Percentiles rank a stretch among this genome's conserved stretches.
Conservation (phyloP, 2,113 vertebrate genomes). For the Alaudala cheleensis region DNA sequence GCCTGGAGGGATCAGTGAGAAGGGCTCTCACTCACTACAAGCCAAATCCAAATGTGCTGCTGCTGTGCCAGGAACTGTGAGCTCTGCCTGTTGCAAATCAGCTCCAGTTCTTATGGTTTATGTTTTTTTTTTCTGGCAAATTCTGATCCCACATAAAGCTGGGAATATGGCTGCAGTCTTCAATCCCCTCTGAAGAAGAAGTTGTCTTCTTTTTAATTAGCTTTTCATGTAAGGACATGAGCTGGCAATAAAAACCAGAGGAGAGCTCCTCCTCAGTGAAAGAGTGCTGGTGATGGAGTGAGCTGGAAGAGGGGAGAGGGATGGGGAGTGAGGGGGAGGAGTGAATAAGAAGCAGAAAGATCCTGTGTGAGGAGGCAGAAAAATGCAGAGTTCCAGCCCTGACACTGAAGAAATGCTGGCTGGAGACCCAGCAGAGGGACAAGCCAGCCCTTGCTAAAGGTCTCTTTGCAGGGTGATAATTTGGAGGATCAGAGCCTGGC, state of each 20-base stretch:
- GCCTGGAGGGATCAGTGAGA: not conserved
- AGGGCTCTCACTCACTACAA: not conserved
- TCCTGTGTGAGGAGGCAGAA: not conserved
- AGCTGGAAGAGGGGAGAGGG: not conserved
- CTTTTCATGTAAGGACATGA: not conserved
- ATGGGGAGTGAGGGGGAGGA: not conserved
- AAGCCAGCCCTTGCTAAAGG: conserved; percentile 15
- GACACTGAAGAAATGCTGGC: not conserved
- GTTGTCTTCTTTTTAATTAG: not conserved
- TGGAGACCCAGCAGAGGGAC: not conserved
- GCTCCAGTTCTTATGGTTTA: not conserved
- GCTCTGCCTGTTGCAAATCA: not conserved
- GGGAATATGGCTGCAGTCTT: not conserved
- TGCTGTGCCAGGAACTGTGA: not conserved
- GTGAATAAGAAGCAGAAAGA: not conserved
- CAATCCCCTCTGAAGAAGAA: not conserved
- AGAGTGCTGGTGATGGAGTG: not conserved
- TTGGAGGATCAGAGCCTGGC: conserved; percentile 43
- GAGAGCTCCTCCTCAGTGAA: not conserved
- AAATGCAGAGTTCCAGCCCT: not conserved
- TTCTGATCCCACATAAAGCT: not conserved
- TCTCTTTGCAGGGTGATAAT: conserved; percentile 47
- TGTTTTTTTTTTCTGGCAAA: not conserved
- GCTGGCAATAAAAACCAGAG: not conserved
- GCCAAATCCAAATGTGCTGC: not conserved